Conservation (phyloP, 1,140 invertebrate genomes). For the Drosophila tsacasi region DNA sequence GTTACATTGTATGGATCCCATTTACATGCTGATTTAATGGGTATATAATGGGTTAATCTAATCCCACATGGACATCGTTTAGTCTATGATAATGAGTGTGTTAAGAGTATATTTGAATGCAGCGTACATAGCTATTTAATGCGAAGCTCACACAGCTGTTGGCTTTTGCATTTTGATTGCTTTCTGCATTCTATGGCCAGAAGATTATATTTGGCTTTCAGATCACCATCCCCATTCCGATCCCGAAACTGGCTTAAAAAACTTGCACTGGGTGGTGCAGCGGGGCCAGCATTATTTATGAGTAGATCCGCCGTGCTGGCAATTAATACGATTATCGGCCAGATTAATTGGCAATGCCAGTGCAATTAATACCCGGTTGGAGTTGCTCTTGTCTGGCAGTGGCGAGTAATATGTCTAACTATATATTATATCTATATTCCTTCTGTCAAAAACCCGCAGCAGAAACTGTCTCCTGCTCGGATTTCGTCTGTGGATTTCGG, state of each 20-base stretch:
- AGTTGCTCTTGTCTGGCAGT: constrained; percentile 26
- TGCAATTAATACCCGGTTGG: constrained; percentile 63
- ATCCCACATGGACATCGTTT: constrained; percentile 9
- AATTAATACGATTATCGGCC: constrained; percentile 78
- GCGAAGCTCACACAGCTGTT: constrained; percentile 24
- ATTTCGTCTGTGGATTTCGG: no score
- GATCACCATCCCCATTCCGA: neutral
- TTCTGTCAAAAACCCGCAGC: neutral
- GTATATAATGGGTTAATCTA: neutral
- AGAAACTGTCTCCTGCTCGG: neutral
- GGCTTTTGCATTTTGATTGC: constrained; percentile 49
- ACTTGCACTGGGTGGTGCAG: constrained; percentile 1
- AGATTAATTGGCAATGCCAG: constrained; percentile 73
- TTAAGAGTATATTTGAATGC: neutral
- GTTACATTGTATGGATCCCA: constrained; percentile 8
- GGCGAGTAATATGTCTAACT: constrained; percentile 9
- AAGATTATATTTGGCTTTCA: constrained; percentile 17
- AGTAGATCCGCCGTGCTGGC: constrained; percentile 25
- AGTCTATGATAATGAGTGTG: constrained; percentile 2
- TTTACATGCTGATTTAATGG: constrained; percentile 18
- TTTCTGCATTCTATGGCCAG: constrained; percentile 41
- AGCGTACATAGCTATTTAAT: constrained; percentile 1
- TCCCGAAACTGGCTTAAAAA: constrained; percentile 15
- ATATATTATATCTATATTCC: constrained; percentile 2
- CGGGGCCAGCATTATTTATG: constrained; percentile 45